A percentile compares a stretch with the other conserved stretches of the same genome.
Evolutionary conservation across 2,113 vertebrate genomes (phyloP).

Genomic region (Epinephelus moara): DNA sequence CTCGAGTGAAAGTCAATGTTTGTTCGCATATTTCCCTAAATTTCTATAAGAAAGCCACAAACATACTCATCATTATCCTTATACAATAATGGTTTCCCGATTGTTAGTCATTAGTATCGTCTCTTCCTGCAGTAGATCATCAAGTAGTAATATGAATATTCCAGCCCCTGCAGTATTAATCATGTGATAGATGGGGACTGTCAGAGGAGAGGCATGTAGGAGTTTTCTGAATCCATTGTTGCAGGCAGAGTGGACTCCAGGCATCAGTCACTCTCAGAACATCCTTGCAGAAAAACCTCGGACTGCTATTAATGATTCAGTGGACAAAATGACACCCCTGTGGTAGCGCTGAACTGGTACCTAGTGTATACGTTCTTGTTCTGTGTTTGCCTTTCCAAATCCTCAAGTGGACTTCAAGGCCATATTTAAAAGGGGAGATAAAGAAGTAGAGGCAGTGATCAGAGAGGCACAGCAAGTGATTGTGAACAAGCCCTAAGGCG

Average conservation of each 20-base stretch:
- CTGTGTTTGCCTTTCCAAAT: constrained; percentile 76
- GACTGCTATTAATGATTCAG: constrained; percentile 39
- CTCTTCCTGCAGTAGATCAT: constrained; percentile 17
- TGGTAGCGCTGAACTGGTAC: background rate
- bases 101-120: constrained; percentile 17
- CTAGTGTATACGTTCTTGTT: constrained; percentile 28
- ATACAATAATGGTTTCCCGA: constrained; percentile 8
- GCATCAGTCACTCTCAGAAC: constrained; percentile 30
- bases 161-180: background rate
- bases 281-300: constrained; percentile 17
- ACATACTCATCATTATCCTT: background rate
- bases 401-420: constrained; percentile 76
- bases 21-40: background rate
- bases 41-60: background rate
- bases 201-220: background rate
- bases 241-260: constrained; percentile 9
- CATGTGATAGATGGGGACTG: constrained; percentile 9
- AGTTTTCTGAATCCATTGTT: constrained; percentile 19
- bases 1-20: no score
- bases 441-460: constrained; percentile 77
- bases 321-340: constrained; percentile 20
- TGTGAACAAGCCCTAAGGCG: constrained; percentile 81
- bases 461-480: constrained; percentile 78
- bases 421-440: constrained; percentile 59
- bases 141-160: constrained; percentile 14